Percentiles rank a stretch among this genome's conserved stretches.
These are phyloP conservation scores for Druon quercuslanigerum DNA, from an alignment of 1,140 invertebrate species.

Conservation along the genomic window DNA sequence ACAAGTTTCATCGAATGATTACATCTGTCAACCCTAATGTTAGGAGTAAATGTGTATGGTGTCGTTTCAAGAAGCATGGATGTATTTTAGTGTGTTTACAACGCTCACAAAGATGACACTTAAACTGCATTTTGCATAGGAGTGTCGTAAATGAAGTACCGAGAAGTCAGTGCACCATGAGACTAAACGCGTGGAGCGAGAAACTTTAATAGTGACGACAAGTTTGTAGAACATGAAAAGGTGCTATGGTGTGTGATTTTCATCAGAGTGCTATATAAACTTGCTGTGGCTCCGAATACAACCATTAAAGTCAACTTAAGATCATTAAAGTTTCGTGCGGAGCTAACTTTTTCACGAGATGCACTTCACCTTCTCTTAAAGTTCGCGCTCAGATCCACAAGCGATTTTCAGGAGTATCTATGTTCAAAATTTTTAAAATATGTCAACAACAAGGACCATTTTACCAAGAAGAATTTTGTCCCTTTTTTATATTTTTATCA, in stretches of 20 bases:
- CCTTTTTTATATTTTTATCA: too few relatives aligned
- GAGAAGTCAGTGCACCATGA: slow-evolving; percentile 13
- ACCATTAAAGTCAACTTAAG: slow-evolving; percentile 19
- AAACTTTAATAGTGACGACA: slow-evolving; percentile 10
- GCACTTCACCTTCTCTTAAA: not conserved
- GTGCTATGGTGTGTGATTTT: slow-evolving; percentile 7
- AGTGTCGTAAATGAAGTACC: slow-evolving; percentile 15
- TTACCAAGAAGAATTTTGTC: too few relatives aligned
- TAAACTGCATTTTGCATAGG: slow-evolving; percentile 9
- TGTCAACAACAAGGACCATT: too few relatives aligned
- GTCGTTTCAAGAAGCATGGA: not conserved
- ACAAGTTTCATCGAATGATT: slow-evolving; percentile 15
- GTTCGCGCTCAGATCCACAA: not conserved
- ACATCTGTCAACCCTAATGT: slow-evolving; percentile 15
- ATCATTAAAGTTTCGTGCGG: slow-evolving; percentile 5
- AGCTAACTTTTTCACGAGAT: slow-evolving; percentile 1
- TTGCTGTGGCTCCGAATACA: not conserved
- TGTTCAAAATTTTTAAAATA: not conserved
- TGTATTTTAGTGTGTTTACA: slow-evolving; percentile 3
- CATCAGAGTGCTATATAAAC: not conserved
- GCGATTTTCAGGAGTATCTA: not conserved
- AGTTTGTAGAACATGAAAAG: not conserved
- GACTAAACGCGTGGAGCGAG: not conserved
- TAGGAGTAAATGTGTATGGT: not conserved
- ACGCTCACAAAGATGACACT: slow-evolving; percentile 19